phyloP scores from a whole-genome alignment of 2,888 invertebrate genomes.

The Seira ritae region DNA sequence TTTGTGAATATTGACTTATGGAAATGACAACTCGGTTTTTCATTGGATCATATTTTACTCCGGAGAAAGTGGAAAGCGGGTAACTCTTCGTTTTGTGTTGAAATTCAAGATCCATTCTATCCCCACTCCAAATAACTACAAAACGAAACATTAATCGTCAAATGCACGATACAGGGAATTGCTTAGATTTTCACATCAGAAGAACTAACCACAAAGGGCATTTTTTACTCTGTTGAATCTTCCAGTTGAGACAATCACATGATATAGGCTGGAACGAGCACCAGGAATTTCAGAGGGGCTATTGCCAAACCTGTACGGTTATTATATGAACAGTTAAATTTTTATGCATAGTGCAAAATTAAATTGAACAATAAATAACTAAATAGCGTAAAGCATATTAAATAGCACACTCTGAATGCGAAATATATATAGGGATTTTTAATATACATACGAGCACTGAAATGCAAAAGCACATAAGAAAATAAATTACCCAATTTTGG shows the following conservation, averaged over 20 bases:
- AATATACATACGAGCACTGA: neutral
- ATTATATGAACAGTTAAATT: too few relatives aligned
- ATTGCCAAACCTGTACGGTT: conserved; percentile 31
- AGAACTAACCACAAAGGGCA: conserved; percentile 71
- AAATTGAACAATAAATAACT: too few relatives aligned
- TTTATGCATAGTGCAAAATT: too few relatives aligned
- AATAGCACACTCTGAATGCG: too few relatives aligned
- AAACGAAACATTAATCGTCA: conserved; percentile 16
- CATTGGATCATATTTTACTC: conserved; percentile 70
- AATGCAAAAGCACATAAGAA: neutral
- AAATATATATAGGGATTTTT: too few relatives aligned
- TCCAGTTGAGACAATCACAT: conserved; percentile 71
- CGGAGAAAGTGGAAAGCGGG: conserved; percentile 66
- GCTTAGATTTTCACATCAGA: neutral
- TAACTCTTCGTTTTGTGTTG: conserved; percentile 72
- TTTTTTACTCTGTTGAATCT: conserved; percentile 70
- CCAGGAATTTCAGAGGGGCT: conserved; percentile 59
- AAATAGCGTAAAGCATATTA: too few relatives aligned
- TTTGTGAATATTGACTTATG: conserved; percentile 52
- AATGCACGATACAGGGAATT: neutral
- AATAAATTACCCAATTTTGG: conserved; percentile 53
- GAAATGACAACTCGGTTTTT: conserved; percentile 70
- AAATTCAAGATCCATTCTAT: conserved; percentile 72
- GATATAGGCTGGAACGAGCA: conserved; percentile 67
- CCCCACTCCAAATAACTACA: conserved; percentile 71